Percentiles rank a stretch among this genome's conserved stretches.
Conservation (phyloP, 2,113 vertebrate genomes). For the Ceyx margarethae region DNA sequence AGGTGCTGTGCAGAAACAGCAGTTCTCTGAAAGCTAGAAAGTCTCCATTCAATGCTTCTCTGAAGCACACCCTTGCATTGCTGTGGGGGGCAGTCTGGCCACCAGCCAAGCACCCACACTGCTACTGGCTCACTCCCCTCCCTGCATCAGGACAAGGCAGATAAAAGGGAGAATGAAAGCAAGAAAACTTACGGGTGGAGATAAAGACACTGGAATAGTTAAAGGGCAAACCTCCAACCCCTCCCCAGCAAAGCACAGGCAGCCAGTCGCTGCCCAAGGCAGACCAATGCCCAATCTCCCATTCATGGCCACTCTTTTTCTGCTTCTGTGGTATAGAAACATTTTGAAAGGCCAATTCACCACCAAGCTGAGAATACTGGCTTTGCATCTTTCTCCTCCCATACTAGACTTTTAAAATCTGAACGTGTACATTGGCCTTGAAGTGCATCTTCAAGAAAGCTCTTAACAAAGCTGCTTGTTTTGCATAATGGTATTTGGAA, state of each 20-base stretch:
- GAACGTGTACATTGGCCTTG: not conserved
- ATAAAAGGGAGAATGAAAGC: not conserved
- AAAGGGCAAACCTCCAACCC: not conserved
- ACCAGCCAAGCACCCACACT: not conserved
- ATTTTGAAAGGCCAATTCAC: no score
- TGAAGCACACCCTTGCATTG: not conserved
- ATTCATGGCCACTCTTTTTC: not conserved
- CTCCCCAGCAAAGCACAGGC: not conserved
- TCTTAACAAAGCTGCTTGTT: not conserved
- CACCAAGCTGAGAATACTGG: not conserved
- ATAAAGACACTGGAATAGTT: not conserved
- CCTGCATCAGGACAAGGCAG: accelerated
- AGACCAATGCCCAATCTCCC: not conserved
- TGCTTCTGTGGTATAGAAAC: no score
- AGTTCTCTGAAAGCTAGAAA: not conserved
- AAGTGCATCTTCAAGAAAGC: not conserved
- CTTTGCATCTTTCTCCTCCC: not conserved
- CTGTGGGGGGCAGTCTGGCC: not conserved
- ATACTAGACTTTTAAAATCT: not conserved
- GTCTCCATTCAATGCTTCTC: not conserved
- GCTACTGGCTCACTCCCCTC: not conserved
- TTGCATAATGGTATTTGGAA: not conserved
- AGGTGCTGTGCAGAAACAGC: constrained; percentile 72
- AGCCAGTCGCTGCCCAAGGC: not conserved
- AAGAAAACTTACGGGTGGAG: not conserved